Conservation (phyloP, 2,113 vertebrate species). For the Gnathonemus longibarbis region DNA sequence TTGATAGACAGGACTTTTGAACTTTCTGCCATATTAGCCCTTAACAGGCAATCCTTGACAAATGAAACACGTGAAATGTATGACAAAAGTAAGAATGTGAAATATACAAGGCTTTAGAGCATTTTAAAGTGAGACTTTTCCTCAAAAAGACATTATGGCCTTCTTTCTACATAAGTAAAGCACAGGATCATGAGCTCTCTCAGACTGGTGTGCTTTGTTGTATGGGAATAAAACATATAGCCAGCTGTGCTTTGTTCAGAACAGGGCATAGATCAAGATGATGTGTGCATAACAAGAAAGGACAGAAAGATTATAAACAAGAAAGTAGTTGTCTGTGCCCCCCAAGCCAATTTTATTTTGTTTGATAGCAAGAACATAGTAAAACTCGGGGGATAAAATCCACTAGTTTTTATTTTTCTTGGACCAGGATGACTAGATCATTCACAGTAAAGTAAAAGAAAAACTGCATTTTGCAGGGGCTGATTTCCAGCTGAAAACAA, state of each 20-base stretch:
- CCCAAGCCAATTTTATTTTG: slow-evolving; percentile 4
- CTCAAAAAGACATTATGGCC: not conserved
- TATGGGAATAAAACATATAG: not conserved
- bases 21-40: not conserved
- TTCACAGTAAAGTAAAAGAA: not conserved
- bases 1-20: not conserved
- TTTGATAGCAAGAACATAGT: not conserved
- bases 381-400: not conserved
- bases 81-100: not conserved
- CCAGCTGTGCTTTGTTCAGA: not conserved
- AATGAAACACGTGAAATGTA: not conserved
- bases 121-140: not conserved
- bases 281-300: not conserved
- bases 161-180: not conserved
- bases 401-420: not conserved
- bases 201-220: not conserved
- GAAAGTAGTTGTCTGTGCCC: not conserved
- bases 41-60: not conserved
- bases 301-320: slow-evolving; percentile 3
- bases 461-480: not conserved
- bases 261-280: slow-evolving; percentile 1
- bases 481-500: not conserved
- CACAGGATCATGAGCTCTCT: not conserved
- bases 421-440: not conserved
- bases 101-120: not conserved